Evolutionary conservation across 1,140 invertebrate species (phyloP), one percentile per base, ranked within the genome.

Genomic region (Trichoplusia ni): DNA sequence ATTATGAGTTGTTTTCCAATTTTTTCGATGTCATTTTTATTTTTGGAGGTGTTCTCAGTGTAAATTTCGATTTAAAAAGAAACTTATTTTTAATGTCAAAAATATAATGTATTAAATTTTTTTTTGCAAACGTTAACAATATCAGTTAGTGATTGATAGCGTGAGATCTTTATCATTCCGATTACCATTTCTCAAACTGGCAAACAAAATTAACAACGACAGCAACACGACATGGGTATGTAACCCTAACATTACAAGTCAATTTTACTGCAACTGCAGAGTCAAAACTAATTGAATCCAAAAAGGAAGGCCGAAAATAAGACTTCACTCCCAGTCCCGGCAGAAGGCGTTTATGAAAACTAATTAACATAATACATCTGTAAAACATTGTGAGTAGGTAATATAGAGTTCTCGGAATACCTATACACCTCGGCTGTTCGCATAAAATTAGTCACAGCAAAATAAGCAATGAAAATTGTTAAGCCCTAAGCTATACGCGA

Each of bases 401-500:
- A 71, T 76, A 75, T 64, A 73, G 66, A 64, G 76, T 73, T 82
- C 82, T 80, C 61, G 47, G 81, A 86, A 86, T 72, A 71, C 72
- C 68, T 73, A 75, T 67, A 64, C 67, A 71, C 75, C 63, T 70
- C 66, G 61, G 23, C 66, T 69, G 73, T 75, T 76, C 67, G 81
- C 73, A 80, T 86, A 86, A 88, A 88, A 88, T 88, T 86, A 84
- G 85, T 88, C 79, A 78, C 69, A 40, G 69, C 82, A 85, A 86
- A 85, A 87, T 85, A 85, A 86, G 82, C 84, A 83, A 87, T 86
- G 81, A 79, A 86, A 46, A 81, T 51, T 73, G 73, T 75, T 77
- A 75, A 81, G 67, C 75, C 80, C 75, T 79, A 72, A 42, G 77
- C 81, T 80, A 79, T 84, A 76, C 81, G 66, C 71, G 71, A 69